A percentile compares a stretch with the other conserved stretches of the same genome.
Conservation (phyloP, 2,113 vertebrate genomes). For the Oreochromis aureus region DNA sequence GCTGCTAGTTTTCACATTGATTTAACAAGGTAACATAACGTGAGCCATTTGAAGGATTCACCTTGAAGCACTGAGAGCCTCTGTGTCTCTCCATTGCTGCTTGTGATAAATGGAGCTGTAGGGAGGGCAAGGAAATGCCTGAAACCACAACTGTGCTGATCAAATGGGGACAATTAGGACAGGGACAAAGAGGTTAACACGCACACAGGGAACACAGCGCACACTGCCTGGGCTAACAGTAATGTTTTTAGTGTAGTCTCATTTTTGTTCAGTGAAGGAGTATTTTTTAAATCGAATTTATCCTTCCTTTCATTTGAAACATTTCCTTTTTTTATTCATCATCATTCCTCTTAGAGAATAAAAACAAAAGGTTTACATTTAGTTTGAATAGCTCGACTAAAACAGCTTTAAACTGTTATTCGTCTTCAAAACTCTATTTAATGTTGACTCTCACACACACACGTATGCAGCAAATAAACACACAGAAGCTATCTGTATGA, state of each 20-base stretch:
- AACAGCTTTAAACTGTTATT: background rate
- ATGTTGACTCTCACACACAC: background rate
- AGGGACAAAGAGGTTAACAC: slow-evolving; percentile 3
- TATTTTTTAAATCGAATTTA: background rate
- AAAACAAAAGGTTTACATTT: background rate
- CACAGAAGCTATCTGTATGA: slow-evolving; percentile 24
- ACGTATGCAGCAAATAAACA: background rate
- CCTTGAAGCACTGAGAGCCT: slow-evolving; percentile 49
- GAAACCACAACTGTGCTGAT: slow-evolving; percentile 27
- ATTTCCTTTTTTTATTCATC: background rate
- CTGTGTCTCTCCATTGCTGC: slow-evolving; percentile 39
- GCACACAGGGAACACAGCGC: background rate
- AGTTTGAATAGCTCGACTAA: too few relatives aligned
- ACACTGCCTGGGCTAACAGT: background rate
- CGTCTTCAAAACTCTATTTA: background rate
- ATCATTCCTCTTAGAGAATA: background rate
- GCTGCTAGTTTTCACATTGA: slow-evolving; percentile 55
- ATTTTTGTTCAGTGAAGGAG: background rate
- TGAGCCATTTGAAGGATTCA: slow-evolving; percentile 58
- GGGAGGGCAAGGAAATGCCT: slow-evolving; percentile 36
- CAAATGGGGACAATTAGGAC: slow-evolving; percentile 54
- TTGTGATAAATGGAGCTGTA: slow-evolving; percentile 55
- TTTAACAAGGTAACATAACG: slow-evolving; percentile 65
- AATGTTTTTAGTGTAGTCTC: background rate
- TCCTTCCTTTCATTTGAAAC: background rate